Percentiles rank a stretch among this genome's conserved stretches.
Conservation (phyloP, 2,113 vertebrate species). For the Podarcis raffonei region DNA sequence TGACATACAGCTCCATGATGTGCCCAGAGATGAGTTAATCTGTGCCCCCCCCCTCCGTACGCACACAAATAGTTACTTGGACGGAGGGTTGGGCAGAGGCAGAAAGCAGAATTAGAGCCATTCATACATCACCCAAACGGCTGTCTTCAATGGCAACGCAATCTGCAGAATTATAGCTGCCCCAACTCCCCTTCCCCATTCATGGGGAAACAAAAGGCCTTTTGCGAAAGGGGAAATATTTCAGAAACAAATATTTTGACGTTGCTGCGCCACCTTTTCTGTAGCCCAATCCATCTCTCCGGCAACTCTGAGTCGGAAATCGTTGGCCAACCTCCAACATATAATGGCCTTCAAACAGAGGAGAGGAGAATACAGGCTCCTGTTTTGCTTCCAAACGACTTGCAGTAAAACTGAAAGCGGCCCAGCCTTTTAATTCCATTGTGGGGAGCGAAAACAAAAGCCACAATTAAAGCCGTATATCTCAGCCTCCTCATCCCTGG, state of each 20-base stretch:
- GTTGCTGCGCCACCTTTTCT: not conserved
- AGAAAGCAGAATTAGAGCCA: not conserved
- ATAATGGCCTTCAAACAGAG: not conserved
- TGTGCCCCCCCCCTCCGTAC: not conserved
- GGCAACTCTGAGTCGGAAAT: not conserved
- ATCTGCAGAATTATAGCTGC: not conserved
- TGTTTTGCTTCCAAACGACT: conserved; percentile 5
- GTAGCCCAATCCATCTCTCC: conserved; percentile 5
- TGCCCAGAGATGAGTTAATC: not conserved
- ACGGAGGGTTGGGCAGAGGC: not conserved
- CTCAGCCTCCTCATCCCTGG: not conserved
- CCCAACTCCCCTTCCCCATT: not conserved
- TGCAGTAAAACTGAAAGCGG: not conserved
- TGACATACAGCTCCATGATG: not conserved
- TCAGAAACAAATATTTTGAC: not conserved
- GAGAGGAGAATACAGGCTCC: not conserved
- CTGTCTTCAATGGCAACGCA: not conserved
- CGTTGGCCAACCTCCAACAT: not conserved
- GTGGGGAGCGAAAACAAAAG: not conserved
- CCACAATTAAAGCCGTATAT: conserved; percentile 22
- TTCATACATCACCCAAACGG: not conserved
- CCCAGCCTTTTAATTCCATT: not conserved
- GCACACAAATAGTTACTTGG: not conserved
- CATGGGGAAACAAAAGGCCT: not conserved
- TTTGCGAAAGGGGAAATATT: not conserved